Evolutionary conservation across 2,797 vertebrate genomes (phyloP).

Genomic region (Salmo trutta): DNA sequence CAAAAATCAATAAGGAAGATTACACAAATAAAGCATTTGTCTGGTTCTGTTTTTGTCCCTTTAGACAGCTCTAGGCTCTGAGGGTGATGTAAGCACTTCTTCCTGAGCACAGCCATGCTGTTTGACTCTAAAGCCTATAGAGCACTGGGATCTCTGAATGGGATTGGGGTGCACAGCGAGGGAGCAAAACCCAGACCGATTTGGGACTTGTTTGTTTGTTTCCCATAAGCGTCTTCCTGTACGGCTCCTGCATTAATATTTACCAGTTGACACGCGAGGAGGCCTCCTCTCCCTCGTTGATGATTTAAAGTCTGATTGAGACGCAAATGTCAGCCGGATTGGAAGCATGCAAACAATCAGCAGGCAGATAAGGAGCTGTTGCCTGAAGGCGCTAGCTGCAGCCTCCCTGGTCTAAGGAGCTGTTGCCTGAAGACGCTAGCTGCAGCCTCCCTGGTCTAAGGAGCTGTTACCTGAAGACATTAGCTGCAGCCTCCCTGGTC

Average conservation of each 20-base stretch:
- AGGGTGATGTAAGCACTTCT: not conserved
- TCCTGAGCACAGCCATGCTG: not conserved
- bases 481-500: not conserved
- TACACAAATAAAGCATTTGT: no score
- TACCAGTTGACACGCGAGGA: conserved; percentile 39
- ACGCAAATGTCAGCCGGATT: conserved; percentile 79
- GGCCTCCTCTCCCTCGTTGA: conserved; percentile 64
- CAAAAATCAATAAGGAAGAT: no score
- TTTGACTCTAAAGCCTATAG: not conserved
- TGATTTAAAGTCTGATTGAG: conserved; percentile 87
- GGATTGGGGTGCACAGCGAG: conserved; percentile 9
- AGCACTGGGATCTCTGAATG: not conserved
- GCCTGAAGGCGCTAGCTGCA: no score
- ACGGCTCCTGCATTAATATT: conserved; percentile 74
- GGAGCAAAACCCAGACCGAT: conserved; percentile 54
- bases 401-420: no score
- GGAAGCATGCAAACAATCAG: conserved; percentile 80
- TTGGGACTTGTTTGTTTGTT: conserved; percentile 71
- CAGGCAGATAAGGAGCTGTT: conserved; percentile 78
- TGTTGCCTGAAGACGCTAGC: no score
- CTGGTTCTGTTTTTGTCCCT: no score
- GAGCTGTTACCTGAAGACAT: not conserved
- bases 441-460: conserved; percentile 17
- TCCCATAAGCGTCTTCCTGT: conserved; percentile 60
- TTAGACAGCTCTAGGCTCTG: conserved; percentile 34